A percentile compares a stretch with the other conserved stretches of the same genome.
Evolutionary conservation across 2,888 invertebrate genomes (phyloP).

Genomic region (Coronaproctus castanopsis): DNA sequence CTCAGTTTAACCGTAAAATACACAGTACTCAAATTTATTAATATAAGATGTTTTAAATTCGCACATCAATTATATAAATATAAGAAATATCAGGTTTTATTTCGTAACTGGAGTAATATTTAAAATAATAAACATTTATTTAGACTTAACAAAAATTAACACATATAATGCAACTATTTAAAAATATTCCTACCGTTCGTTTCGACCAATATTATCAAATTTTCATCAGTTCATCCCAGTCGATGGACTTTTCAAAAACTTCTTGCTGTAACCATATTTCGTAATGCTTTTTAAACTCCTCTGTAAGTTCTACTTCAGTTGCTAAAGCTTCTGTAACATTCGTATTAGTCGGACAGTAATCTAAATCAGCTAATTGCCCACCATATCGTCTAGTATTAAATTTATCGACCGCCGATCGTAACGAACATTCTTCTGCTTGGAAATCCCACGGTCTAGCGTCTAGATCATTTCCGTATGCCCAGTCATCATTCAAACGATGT

Average conservation of each 20-base stretch:
- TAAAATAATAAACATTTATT: too few relatives aligned
- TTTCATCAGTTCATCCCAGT: conserved; percentile 44
- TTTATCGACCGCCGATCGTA: conserved; percentile 82
- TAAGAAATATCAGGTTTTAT: too few relatives aligned
- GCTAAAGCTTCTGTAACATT: conserved; percentile 66
- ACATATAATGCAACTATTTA: too few relatives aligned
- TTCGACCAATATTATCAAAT: too few relatives aligned
- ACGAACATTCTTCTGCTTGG: conserved; percentile 87
- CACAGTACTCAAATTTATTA: too few relatives aligned
- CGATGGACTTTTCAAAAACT: conserved; percentile 68
- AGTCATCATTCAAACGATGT: conserved; percentile 93
- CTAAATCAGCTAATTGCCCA: conserved; percentile 27
- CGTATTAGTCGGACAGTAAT: conserved; percentile 47
- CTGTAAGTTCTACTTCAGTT: conserved; percentile 57
- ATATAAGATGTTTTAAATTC: too few relatives aligned
- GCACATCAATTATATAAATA: too few relatives aligned
- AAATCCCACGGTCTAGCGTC: conserved; percentile 97
- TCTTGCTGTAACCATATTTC: conserved; percentile 90
- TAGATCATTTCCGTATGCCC: conserved; percentile 97
- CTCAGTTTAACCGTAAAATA: too few relatives aligned
- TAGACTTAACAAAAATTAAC: too few relatives aligned
- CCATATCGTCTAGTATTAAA: conserved; percentile 85
- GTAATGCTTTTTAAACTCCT: conserved; percentile 83
- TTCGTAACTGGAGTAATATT: too few relatives aligned
- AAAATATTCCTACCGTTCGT: too few relatives aligned